A percentile compares a stretch with the other conserved stretches of the same genome.
phyloP scores from a whole-genome alignment of 2,797 vertebrate species.

The Propithecus perrieri region DNA sequence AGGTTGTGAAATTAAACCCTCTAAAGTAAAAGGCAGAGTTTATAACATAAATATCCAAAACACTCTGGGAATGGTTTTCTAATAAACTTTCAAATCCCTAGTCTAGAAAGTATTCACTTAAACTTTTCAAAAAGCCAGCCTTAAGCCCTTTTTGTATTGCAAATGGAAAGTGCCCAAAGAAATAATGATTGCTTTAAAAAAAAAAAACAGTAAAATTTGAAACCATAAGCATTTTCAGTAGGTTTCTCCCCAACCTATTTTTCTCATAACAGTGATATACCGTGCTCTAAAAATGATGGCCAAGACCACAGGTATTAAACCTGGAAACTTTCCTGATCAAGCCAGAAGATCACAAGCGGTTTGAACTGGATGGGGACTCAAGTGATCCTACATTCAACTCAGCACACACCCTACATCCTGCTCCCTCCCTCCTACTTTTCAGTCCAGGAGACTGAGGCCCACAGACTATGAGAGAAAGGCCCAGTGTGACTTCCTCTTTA shows the following conservation, averaged over 20 bases:
- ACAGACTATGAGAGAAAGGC: background rate
- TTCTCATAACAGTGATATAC: background rate
- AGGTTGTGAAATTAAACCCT: slow-evolving; percentile 27
- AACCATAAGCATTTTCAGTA: slow-evolving; percentile 25
- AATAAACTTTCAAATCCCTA: slow-evolving; percentile 26
- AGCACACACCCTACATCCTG: background rate
- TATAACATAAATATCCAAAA: background rate
- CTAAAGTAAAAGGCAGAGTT: background rate
- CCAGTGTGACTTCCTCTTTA: background rate
- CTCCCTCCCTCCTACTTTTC: background rate
- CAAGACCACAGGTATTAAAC: background rate
- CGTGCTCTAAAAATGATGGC: background rate
- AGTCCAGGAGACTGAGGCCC: background rate
- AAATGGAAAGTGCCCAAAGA: slow-evolving; percentile 1
- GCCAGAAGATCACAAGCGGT: background rate
- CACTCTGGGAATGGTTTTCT: background rate
- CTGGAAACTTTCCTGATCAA: background rate
- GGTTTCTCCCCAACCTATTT: background rate
- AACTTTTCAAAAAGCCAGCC: background rate
- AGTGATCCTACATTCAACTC: background rate
- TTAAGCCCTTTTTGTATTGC: background rate
- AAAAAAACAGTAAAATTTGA: slow-evolving; percentile 11
- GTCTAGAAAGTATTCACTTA: slow-evolving; percentile 4
- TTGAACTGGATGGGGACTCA: background rate
- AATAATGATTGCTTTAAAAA: background rate